Evolutionary conservation across 2,888 invertebrate genomes (phyloP).

Genomic region (Strigamia transsilvanica): DNA sequence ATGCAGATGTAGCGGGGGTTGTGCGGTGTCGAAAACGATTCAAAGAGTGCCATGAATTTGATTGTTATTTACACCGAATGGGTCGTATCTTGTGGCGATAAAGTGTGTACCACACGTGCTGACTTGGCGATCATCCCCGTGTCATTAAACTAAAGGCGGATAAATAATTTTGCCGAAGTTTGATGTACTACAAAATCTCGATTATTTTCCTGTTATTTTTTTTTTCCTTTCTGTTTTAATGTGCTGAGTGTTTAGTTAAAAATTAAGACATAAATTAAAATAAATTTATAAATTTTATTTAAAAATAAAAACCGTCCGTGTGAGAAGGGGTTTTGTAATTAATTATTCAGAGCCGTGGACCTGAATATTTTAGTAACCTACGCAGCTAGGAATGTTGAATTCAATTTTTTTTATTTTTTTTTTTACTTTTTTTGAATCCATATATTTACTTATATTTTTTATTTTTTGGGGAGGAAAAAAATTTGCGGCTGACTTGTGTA

Average conservation of each 20-base stretch:
- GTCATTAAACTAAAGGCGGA: slow-evolving; percentile 21
- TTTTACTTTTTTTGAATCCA: background rate
- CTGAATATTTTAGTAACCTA: slow-evolving; percentile 33
- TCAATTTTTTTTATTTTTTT: slow-evolving; percentile 7
- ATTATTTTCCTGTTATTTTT: background rate
- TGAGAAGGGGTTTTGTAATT: background rate
- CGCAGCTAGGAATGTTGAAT: slow-evolving; percentile 27
- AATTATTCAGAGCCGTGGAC: slow-evolving; percentile 6
- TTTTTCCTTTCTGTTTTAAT: background rate
- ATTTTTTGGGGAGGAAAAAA: background rate
- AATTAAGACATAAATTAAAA: background rate
- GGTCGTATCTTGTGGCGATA: slow-evolving; percentile 45
- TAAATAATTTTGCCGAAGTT: slow-evolving; percentile 30
- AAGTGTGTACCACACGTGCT: slow-evolving; percentile 42
- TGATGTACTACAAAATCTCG: background rate
- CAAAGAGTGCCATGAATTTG: slow-evolving; percentile 45
- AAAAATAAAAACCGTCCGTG: background rate
- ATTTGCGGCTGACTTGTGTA: slow-evolving; percentile 30
- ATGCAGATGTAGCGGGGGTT: slow-evolving; percentile 41
- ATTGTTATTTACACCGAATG: slow-evolving; percentile 43
- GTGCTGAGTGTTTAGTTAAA: background rate
- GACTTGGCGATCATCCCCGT: slow-evolving; percentile 36
- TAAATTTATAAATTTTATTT: background rate
- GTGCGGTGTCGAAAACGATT: slow-evolving; percentile 42
- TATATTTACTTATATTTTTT: background rate